A percentile compares a stretch with the other conserved stretches of the same genome.
Conservation (phyloP, 2,797 vertebrate genomes). For the Miichthys miiuy region DNA sequence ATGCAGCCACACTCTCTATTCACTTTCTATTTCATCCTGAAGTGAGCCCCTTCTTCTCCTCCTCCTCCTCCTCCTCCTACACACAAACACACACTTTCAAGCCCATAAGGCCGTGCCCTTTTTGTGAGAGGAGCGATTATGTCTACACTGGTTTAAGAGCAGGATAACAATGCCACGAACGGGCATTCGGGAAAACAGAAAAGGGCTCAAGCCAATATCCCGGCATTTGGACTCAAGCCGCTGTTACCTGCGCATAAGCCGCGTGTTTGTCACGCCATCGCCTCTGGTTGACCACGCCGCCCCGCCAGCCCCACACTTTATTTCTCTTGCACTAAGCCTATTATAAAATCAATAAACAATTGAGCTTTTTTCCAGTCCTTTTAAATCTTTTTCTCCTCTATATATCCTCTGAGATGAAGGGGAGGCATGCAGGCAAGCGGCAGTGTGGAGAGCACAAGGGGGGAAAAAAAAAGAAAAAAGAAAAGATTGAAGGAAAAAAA, state of each 20-base stretch:
- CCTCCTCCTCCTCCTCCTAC: neutral
- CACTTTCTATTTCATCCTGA: slow-evolving; percentile 45
- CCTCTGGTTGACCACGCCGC: slow-evolving; percentile 80
- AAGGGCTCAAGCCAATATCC: slow-evolving; percentile 77
- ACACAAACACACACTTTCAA: slow-evolving; percentile 39
- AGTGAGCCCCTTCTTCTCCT: neutral
- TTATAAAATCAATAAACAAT: slow-evolving; percentile 93
- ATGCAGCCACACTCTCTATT: slow-evolving; percentile 34
- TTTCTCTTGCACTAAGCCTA: slow-evolving; percentile 89
- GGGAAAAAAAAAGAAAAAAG: slow-evolving; percentile 30
- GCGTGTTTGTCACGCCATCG: slow-evolving; percentile 83
- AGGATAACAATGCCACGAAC: slow-evolving; percentile 76
- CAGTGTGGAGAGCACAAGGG: slow-evolving; percentile 31
- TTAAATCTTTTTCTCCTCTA: slow-evolving; percentile 88
- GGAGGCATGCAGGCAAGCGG: slow-evolving; percentile 67
- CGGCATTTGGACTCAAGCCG: slow-evolving; percentile 74
- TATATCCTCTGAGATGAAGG: slow-evolving; percentile 84
- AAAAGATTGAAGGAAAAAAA: slow-evolving; percentile 12
- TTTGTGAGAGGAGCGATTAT: slow-evolving; percentile 78
- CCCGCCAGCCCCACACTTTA: slow-evolving; percentile 83
- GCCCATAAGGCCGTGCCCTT: slow-evolving; percentile 71
- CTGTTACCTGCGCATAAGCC: slow-evolving; percentile 82
- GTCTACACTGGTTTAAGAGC: slow-evolving; percentile 76
- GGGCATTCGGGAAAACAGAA: slow-evolving; percentile 57
- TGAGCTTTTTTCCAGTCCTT: slow-evolving; percentile 85